Base-by-base conservation (phyloP, 2,888 invertebrate genomes). In the Rhagophthalmus giganteus region DNA sequence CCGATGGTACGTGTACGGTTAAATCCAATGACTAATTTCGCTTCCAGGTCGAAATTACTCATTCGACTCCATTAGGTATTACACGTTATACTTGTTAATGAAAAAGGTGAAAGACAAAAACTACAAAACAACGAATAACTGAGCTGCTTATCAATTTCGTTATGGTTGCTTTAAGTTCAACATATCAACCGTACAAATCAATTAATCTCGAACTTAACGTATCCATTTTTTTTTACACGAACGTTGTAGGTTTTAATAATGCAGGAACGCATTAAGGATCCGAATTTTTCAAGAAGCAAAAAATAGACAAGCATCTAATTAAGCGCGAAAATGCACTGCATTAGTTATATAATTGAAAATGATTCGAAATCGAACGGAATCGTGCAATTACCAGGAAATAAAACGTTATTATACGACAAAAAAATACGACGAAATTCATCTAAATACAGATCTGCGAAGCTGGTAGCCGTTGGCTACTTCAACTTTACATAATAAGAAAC, bases 131-230 rank as follows among this genome's bases (percentile, higher is more conserved):
- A 16, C 11, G 2, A n/a, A 15, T n/a, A 32, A 13, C 13, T 9
- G n/a, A n/a, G 14, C 14, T n/a, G 5, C 5, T 45, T 49, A 45
- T 52, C 38, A 34, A 38, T 58, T 58, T 49, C 58, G 48, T 55
- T 57, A 60, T 46, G 32, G 34, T 9, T 38, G 34, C 40, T 40
- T 52, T 50, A 45, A 52, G 54, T 57, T 55, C 55, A 57, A 57
- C 56, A 51, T 52, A 55, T 48, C 60, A 53, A 41, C 27, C 44
- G 38, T 44, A 44, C 50, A 49, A 58, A 61, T 61, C 59, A 58
- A 61, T 59, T 61, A 59, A 61, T 61, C 54, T 59, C 53, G 35
- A 46, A 49, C 55, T 60, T 60, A 61, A 58, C 58, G 61, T 57
- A 59, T 58, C 59, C 57, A 49, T 47, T 44, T 53, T 55, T 49